Evolutionary conservation across 2,113 vertebrate species (phyloP).

Genomic region (Stercorarius parasiticus): DNA sequence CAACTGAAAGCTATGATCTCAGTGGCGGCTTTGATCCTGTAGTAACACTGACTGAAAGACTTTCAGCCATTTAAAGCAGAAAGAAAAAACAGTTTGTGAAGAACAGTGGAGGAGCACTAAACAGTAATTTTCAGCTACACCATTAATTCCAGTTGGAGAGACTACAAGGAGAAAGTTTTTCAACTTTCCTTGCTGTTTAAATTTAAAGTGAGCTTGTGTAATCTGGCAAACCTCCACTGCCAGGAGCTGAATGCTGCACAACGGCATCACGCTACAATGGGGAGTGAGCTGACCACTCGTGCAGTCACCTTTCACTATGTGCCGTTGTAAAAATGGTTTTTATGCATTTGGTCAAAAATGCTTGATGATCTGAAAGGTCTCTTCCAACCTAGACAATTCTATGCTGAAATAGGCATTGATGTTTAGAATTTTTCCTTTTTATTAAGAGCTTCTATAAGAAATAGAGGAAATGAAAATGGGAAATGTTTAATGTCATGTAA

Average conservation of each 20-base stretch:
- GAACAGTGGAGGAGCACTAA: background rate
- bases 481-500: background rate
- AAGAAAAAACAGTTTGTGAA: background rate
- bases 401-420: background rate
- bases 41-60: background rate
- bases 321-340: rapidly evolving
- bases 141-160: background rate
- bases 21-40: rapidly evolving
- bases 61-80: background rate
- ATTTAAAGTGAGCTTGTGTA: background rate
- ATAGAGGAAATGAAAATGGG: background rate
- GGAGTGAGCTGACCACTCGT: rapidly evolving
- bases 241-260: background rate
- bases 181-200: background rate
- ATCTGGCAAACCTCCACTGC: background rate
- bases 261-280: rapidly evolving
- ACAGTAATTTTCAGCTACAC: background rate
- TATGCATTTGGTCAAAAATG: background rate
- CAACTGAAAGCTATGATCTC: background rate
- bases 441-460: background rate
- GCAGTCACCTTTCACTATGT: rapidly evolving
- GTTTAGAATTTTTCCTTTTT: rapidly evolving
- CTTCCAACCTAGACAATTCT: too few species aligned
- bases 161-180: background rate
- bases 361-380: too few species aligned